Conservation (phyloP, 2,113 vertebrate genomes). For the Coptodon rendalli region DNA sequence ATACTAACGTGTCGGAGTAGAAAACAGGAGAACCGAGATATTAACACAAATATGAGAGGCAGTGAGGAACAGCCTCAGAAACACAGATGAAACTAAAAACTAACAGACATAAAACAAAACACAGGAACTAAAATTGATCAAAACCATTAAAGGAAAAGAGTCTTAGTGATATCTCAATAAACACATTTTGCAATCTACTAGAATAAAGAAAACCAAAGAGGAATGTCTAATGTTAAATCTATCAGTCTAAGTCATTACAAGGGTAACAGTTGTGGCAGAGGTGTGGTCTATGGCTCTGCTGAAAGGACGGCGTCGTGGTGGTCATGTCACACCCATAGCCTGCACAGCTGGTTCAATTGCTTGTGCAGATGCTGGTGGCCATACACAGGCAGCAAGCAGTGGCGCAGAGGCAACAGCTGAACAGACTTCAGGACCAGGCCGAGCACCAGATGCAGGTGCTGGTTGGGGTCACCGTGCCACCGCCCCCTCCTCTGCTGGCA, state of each 20-base stretch:
- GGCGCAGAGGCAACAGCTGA: accelerated
- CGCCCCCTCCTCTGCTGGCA: not conserved
- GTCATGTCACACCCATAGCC: accelerated
- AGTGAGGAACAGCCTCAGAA: not conserved
- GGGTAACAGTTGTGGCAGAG: not conserved
- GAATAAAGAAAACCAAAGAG: not conserved
- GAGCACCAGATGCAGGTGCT: not conserved
- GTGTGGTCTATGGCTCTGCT: not conserved
- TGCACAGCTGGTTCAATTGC: accelerated
- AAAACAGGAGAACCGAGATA: not conserved
- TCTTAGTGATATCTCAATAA: not conserved
- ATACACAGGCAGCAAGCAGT: accelerated
- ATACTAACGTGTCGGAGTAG: not conserved
- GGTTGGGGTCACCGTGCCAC: not conserved
- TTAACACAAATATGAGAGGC: not conserved
- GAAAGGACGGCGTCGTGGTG: not conserved
- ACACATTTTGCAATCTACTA: not conserved
- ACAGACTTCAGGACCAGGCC: not conserved
- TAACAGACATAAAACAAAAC: not conserved
- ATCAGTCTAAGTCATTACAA: not conserved
- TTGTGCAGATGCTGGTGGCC: not conserved
- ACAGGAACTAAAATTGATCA: not conserved
- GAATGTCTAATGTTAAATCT: not conserved
- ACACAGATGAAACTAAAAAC: not conserved
- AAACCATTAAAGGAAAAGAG: not conserved